Base-by-base conservation (phyloP, 2,113 vertebrate species). In the Macquaria ambigua region DNA sequence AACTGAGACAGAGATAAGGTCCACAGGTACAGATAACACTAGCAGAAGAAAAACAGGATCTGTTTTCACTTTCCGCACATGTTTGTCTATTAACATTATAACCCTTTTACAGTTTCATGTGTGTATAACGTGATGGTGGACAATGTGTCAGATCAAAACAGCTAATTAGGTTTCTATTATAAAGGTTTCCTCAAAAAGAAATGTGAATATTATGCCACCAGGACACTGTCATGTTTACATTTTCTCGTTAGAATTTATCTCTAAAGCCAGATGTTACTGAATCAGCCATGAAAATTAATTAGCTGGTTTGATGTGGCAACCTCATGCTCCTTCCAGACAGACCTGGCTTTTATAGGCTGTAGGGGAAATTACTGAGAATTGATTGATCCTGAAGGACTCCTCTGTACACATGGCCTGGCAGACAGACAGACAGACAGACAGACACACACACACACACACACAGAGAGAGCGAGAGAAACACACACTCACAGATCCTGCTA, bases 271-370 rank as follows among this genome's bases (percentile, higher is more conserved):
- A 94, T 94, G 92, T 93, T 93, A 84, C 84, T 78, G 91, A 88
- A 94, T 91, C 91, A 89, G 90, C 90, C 84, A 91, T 94, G 91
- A 92, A 93, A 93, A 95, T 94, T 93, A 94, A 95, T 94, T 92
- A 94, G 94, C 83, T 90, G 88, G 87, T 93, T 93, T 94, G 91
- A 93, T 94, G 92, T 93, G 87, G 92, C 92, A 91, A 93, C 87
- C 89, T 87, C 82, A 48, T 92, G 90, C 86, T 92, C 89, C 87
- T 92, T 93, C 87, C 87, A 90, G 89, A 89, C 89, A 88, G 92
- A 92, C 92, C 91, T 90, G 88, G 90, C 87, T 93, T 95, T 95
- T 94, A 95, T 93, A 88, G 77, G 93, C 90, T 94, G 88, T 91
- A 81, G 90, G 90, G 91, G 89, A 94, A 93, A 94, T 93, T 85